Conservation (phyloP, 2,888 invertebrate genomes). For the Poecilobothrus nobilitatus region DNA sequence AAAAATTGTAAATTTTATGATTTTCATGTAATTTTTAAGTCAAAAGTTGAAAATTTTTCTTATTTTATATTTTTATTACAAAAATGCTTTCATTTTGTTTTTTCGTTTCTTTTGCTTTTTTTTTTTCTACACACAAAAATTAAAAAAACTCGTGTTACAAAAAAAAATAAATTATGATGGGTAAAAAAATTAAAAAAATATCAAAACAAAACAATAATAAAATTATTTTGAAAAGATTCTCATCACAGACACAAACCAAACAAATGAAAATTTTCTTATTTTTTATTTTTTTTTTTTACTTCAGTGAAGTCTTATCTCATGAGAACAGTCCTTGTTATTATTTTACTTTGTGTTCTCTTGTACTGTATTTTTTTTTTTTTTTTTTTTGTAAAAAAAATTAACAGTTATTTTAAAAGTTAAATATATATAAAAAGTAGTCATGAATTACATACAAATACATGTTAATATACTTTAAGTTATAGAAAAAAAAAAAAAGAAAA, state of each 20-base stretch:
- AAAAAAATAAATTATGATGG: not conserved
- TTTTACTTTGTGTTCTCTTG: not conserved
- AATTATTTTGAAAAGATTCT: not conserved
- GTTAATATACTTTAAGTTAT: too few species aligned
- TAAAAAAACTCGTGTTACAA: not conserved
- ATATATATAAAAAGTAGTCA: too few species aligned
- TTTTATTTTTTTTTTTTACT: too few species aligned
- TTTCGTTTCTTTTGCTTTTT: too few species aligned
- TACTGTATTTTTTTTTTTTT: not conserved
- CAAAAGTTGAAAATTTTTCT: too few species aligned
- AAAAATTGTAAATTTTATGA: too few species aligned
- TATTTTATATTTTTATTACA: too few species aligned
- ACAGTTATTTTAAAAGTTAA: not conserved
- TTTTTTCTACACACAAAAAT: not conserved
- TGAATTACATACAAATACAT: too few species aligned
- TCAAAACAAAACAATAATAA: too few species aligned
- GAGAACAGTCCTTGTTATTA: not conserved
- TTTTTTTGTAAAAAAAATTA: not conserved
- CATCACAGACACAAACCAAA: not conserved
- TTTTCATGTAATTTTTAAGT: too few species aligned
- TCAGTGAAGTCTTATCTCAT: not conserved
- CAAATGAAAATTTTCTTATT: not conserved
- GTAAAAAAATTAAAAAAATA: not conserved
- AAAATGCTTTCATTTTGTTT: too few species aligned
- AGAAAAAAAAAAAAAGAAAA: too few species aligned